Evolutionary conservation across 1,140 invertebrate species (phyloP).

Genomic region (Drosophila tani): DNA sequence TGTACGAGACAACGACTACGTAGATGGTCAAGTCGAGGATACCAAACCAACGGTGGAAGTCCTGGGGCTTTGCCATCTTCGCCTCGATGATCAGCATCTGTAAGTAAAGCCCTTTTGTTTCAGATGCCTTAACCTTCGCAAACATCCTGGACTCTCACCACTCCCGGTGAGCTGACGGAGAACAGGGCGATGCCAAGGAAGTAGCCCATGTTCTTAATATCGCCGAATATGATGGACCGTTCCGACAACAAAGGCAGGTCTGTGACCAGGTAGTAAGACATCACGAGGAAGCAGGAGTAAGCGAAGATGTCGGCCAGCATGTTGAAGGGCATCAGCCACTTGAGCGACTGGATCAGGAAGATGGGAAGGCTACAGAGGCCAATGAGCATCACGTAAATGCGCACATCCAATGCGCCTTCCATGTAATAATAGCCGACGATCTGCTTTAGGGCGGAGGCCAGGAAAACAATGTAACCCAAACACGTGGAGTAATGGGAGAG

Average conservation of each 20-base stretch:
- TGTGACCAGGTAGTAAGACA: constrained; percentile 46
- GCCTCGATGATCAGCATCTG: constrained; percentile 57
- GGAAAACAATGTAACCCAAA: constrained; percentile 49
- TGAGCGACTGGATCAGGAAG: constrained; percentile 44
- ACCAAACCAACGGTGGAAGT: constrained; percentile 41
- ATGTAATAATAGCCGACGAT: neutral
- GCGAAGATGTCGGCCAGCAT: constrained; percentile 30
- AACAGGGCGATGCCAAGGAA: constrained; percentile 48
- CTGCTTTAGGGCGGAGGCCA: constrained; percentile 30
- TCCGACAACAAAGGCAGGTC: constrained; percentile 26
- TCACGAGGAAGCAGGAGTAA: constrained; percentile 14
- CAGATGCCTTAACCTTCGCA: neutral
- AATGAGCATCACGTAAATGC: constrained; percentile 11
- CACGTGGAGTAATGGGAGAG: constrained; percentile 36
- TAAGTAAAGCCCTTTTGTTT: neutral
- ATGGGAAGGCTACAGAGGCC: constrained; percentile 9
- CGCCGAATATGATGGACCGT: constrained; percentile 1
- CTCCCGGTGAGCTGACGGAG: constrained; percentile 47
- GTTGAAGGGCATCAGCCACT: constrained; percentile 53
- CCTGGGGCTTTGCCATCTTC: constrained; percentile 33
- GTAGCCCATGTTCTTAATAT: neutral
- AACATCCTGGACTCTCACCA: constrained; percentile 33
- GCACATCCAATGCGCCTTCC: constrained; percentile 1
- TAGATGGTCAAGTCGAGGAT: constrained; percentile 2
- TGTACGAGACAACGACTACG: constrained; percentile 12